Conservation (phyloP, 2,113 vertebrate genomes). For the Brienomyrus brachyistius region DNA sequence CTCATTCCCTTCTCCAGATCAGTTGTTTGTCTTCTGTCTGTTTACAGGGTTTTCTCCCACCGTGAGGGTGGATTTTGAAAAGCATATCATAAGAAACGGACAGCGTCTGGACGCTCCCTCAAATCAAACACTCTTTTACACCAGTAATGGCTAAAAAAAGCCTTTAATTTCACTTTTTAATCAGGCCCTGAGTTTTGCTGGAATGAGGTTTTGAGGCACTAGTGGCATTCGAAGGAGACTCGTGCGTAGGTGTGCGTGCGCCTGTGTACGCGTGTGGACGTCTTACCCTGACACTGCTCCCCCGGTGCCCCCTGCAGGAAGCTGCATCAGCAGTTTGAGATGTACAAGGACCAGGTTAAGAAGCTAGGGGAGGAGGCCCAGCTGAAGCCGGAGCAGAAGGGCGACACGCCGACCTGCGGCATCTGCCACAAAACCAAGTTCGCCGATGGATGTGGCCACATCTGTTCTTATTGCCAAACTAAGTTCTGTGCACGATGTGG, state of each 20-base stretch:
- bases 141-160: background rate
- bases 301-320: constrained; percentile 60
- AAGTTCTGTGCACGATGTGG: constrained; percentile 84
- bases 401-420: constrained; percentile 77
- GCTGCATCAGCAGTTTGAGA: constrained; percentile 85
- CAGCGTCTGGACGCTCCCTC: background rate
- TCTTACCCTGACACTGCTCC: background rate
- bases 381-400: constrained; percentile 73
- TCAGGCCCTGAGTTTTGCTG: background rate
- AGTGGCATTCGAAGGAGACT: background rate
- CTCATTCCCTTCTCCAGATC: background rate
- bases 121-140: background rate
- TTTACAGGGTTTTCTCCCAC: background rate
- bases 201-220: background rate
- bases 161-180: background rate
- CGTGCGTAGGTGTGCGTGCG: background rate
- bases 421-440: constrained; percentile 90
- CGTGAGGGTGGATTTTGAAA: background rate
- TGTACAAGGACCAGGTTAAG: constrained; percentile 87
- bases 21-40: background rate
- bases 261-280: background rate
- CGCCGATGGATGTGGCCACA: constrained; percentile 82
- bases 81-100: background rate
- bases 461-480: constrained; percentile 91
- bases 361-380: constrained; percentile 82